Conservation (phyloP, 2,797 vertebrate genomes). For the Peromyscus melanophrys region DNA sequence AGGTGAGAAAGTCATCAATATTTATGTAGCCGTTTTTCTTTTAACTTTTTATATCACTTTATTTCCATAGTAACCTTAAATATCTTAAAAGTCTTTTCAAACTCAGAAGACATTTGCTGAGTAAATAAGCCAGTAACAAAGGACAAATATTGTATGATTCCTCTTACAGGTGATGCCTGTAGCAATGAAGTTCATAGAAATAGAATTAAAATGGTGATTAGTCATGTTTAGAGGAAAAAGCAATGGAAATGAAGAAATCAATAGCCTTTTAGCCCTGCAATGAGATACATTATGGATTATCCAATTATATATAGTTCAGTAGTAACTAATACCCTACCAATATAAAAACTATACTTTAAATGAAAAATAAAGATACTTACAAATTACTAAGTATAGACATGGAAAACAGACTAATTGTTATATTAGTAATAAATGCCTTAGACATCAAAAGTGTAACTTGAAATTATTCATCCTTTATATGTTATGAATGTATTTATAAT, state of each 20-base stretch:
- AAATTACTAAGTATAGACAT: background rate
- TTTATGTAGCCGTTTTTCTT: constrained; percentile 20
- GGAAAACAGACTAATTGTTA: background rate
- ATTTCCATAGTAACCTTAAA: background rate
- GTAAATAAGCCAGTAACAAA: background rate
- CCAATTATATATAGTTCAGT: background rate
- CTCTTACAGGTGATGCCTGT: background rate
- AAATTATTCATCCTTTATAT: constrained; percentile 44
- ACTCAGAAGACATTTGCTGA: background rate
- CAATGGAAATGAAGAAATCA: background rate
- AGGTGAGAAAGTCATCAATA: constrained; percentile 1
- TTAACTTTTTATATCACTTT: background rate
- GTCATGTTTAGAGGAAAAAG: background rate
- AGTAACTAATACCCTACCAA: background rate
- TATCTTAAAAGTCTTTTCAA: constrained; percentile 28
- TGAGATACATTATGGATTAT: background rate
- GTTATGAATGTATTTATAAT: background rate
- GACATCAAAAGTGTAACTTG: background rate
- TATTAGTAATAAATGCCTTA: background rate
- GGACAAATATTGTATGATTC: background rate
- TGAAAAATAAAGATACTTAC: background rate
- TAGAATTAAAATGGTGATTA: background rate
- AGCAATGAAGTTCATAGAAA: background rate
- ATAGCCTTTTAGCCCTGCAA: background rate
- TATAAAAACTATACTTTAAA: background rate